phyloP scores from a whole-genome alignment of 2,797 vertebrate genomes.

The Pantherophis vulpinus region DNA sequence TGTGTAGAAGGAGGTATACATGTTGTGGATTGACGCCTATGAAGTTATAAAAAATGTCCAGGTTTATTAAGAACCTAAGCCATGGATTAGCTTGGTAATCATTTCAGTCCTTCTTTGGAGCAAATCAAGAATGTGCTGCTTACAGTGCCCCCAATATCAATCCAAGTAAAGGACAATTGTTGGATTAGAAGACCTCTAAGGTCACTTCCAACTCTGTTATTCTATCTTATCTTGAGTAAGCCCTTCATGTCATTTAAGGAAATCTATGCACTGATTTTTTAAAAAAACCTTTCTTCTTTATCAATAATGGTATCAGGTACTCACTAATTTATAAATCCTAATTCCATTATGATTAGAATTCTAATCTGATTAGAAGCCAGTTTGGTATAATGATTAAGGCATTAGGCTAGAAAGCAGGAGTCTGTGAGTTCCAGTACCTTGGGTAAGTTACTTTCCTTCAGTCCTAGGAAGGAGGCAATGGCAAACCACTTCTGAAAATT shows the following conservation, averaged over 20 bases:
- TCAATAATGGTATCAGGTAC: not conserved
- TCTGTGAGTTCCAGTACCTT: too few relatives aligned
- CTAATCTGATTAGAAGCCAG: not conserved
- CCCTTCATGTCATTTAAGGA: not conserved
- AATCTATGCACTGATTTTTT: not conserved
- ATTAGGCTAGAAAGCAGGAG: not conserved
- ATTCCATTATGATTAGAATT: not conserved
- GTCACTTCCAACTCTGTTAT: not conserved
- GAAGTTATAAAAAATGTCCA: not conserved
- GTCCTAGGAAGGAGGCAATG: not conserved
- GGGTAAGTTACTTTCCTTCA: not conserved
- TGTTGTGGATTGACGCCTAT: not conserved
- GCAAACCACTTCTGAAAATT: not conserved
- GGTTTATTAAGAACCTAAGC: not conserved
- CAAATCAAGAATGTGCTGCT: not conserved
- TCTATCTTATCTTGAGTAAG: not conserved
- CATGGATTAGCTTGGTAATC: not conserved
- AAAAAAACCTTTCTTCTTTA: not conserved
- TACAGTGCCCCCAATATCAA: not conserved
- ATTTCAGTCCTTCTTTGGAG: not conserved
- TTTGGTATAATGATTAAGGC: not conserved
- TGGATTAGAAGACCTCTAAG: not conserved
- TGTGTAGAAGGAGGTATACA: not conserved
- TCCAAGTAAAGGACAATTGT: not conserved
- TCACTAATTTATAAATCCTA: not conserved